These are phyloP conservation scores for Leucoraja erinaceus DNA, from an alignment of 2,113 vertebrate species.

Conservation along the genomic window DNA sequence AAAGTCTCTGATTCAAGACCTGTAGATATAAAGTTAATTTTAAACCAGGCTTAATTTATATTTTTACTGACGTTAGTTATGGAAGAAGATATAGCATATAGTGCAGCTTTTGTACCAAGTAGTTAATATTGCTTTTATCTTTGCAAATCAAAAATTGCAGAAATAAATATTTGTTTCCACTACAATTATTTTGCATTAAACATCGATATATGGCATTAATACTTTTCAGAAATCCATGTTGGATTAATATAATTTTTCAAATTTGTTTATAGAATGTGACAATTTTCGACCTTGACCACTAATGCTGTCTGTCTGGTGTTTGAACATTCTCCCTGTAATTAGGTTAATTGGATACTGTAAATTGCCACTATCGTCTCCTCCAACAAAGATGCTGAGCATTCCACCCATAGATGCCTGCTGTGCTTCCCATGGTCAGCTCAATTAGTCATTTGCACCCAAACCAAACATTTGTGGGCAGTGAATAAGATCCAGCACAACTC, in stretches of 20 bases:
- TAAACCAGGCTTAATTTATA: not conserved
- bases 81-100: not conserved
- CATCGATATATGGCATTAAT: not conserved
- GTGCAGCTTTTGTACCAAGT: not conserved
- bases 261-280: not conserved
- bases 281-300: not conserved
- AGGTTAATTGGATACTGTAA: too few relatives aligned
- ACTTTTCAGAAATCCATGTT: not conserved
- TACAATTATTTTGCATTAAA: not conserved
- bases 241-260: not conserved
- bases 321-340: too few relatives aligned
- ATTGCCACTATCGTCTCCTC: too few relatives aligned
- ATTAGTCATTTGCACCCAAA: too few relatives aligned
- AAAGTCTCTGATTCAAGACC: not conserved
- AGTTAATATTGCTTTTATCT: not conserved
- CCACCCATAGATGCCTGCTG: too few relatives aligned
- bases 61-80: not conserved
- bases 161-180: not conserved
- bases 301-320: too few relatives aligned
- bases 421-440: too few relatives aligned
- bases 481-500: too few relatives aligned
- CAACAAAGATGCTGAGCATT: too few relatives aligned
- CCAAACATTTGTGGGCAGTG: too few relatives aligned
- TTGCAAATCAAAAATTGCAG: not conserved
- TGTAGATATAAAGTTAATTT: not conserved